A percentile compares a stretch with the other conserved stretches of the same genome.
These are phyloP conservation scores for Tor tambroides DNA, from an alignment of 2,113 vertebrate species.

Conservation along the genomic window DNA sequence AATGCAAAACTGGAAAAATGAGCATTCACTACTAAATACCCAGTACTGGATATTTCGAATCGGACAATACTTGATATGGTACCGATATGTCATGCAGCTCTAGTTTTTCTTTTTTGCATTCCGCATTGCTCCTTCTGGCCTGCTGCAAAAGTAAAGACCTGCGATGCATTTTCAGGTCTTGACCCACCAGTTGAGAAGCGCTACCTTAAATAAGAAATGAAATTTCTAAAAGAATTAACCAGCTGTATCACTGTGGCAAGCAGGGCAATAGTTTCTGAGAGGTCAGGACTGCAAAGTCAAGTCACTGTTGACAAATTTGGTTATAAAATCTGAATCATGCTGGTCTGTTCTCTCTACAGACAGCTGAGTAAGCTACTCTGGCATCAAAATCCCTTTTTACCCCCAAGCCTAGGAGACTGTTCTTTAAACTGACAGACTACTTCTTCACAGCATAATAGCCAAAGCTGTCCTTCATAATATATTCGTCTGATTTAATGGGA, in stretches of 20 bases:
- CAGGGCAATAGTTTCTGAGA: constrained; percentile 28
- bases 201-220: neutral
- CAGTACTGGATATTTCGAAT: no score
- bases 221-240: neutral
- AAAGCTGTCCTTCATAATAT: constrained; percentile 38
- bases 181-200: neutral
- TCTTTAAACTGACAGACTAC: constrained; percentile 39
- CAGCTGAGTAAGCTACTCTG: constrained; percentile 49
- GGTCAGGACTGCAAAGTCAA: constrained; percentile 28
- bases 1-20: neutral
- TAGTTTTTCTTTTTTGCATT: neutral
- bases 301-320: constrained; percentile 47
- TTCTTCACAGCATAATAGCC: constrained; percentile 16
- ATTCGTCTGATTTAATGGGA: constrained; percentile 28
- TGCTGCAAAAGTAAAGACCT: neutral
- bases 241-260: constrained; percentile 12
- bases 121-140: neutral
- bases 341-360: constrained; percentile 12
- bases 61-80: neutral
- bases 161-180: neutral
- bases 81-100: neutral
- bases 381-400: constrained; percentile 44
- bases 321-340: constrained; percentile 47
- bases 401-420: neutral
- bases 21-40: neutral